Evolutionary conservation across 2,888 invertebrate species (phyloP).

Genomic region (Rotaria magnacalcarata): DNA sequence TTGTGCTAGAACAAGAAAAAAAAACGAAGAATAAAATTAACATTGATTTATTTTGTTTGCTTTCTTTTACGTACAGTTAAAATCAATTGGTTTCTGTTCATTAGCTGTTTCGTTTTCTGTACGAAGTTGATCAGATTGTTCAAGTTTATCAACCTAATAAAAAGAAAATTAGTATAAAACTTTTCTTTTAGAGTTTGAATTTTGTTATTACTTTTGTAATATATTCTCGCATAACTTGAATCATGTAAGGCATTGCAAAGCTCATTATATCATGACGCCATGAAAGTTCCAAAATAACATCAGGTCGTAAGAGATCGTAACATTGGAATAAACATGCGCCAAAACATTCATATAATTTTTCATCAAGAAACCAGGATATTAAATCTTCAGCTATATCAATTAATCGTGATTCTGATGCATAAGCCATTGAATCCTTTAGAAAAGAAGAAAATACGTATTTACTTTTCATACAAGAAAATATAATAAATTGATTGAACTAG

Average conservation of each 20-base stretch:
- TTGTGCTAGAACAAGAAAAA: not conserved
- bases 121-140: conserved; percentile 86
- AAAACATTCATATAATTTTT: conserved; percentile 92
- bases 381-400: conserved; percentile 96
- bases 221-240: conserved; percentile 73
- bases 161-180: not conserved
- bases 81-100: conserved; percentile 71
- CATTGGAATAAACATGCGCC: conserved; percentile 94
- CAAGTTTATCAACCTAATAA: conserved; percentile 74
- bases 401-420: conserved; percentile 93
- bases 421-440: conserved; percentile 94
- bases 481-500: no score
- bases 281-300: conserved; percentile 92
- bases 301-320: conserved; percentile 94
- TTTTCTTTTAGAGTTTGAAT: no score
- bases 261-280: conserved; percentile 98
- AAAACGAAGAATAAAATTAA: not conserved
- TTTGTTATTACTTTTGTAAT: conserved; percentile 36
- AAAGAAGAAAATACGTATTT: no score
- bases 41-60: not conserved
- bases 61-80: conserved; percentile 63
- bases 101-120: conserved; percentile 71
- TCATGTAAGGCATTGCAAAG: conserved; percentile 98
- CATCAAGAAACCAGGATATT: conserved; percentile 92
- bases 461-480: not conserved